Conservation (phyloP, 2,113 vertebrate genomes). For the Psilopsiagon aurifrons region DNA sequence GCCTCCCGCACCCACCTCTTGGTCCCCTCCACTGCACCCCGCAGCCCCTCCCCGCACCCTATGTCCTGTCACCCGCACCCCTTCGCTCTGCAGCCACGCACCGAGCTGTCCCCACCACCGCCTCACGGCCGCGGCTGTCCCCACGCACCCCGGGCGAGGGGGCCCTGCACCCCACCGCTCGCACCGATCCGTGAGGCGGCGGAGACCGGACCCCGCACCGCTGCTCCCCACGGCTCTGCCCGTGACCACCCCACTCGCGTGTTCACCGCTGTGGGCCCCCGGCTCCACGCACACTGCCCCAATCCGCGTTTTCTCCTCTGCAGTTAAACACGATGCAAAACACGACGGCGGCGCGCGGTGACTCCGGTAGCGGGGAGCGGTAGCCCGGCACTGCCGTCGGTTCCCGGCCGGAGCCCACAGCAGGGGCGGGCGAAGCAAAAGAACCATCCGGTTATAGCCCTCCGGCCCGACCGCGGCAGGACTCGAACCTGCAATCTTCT, state of each 20-base stretch:
- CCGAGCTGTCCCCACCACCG: not conserved
- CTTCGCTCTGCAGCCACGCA: not conserved
- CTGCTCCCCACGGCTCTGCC: not conserved
- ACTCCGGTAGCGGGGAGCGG: rapidly evolving
- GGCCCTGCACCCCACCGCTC: not conserved
- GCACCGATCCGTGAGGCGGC: rapidly evolving
- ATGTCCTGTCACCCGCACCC: not conserved
- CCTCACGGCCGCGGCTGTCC: too few relatives aligned
- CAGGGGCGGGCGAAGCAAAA: rapidly evolving
- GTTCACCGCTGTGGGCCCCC: rapidly evolving
- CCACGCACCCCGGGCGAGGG: not conserved
- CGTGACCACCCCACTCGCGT: not conserved
- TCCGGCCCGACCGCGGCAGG: not conserved
- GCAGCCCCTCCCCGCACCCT: too few relatives aligned
- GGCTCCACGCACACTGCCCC: rapidly evolving
- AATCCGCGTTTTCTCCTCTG: rapidly evolving
- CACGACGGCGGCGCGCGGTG: rapidly evolving
- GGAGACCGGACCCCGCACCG: too few relatives aligned
- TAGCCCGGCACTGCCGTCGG: rapidly evolving
- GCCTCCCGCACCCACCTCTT: not conserved
- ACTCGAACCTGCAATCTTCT: conserved; percentile 80
- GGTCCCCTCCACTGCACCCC: rapidly evolving
- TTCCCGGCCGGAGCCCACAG: rapidly evolving
- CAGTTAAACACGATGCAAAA: not conserved
- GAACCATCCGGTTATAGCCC: rapidly evolving